Evolutionary conservation across 2,797 vertebrate species (phyloP).

Genomic region (Tenualosa thibaudeaui): DNA sequence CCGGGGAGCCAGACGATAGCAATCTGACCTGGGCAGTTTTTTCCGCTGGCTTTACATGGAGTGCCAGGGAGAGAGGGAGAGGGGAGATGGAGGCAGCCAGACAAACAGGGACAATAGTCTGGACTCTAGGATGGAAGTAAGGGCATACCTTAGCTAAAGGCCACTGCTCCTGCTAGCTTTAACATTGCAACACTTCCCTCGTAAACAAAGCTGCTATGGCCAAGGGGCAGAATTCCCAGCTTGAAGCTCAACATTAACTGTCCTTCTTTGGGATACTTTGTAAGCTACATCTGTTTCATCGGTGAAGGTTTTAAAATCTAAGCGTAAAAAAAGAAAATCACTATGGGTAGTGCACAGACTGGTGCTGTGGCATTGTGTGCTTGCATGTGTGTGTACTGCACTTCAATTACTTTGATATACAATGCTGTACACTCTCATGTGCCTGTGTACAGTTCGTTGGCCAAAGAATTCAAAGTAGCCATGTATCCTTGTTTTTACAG

Average conservation of each 20-base stretch:
- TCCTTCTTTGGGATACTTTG: too few relatives aligned
- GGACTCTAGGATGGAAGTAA: background rate
- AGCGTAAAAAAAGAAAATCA: too few relatives aligned
- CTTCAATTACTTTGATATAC: too few relatives aligned
- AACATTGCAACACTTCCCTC: background rate
- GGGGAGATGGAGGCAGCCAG: background rate
- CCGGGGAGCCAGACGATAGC: conserved; percentile 59
- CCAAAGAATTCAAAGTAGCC: conserved; percentile 66
- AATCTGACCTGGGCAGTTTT: conserved; percentile 68
- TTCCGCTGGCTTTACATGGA: conserved; percentile 38
- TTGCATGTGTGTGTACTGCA: too few relatives aligned
- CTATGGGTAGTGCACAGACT: too few relatives aligned
- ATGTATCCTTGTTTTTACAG: conserved; percentile 65
- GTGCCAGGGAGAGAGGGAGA: background rate
- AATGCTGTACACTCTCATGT: background rate
- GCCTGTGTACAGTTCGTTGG: conserved; percentile 41
- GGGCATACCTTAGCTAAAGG: background rate
- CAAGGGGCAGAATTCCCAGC: background rate
- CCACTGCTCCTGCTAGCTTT: background rate
- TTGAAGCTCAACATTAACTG: background rate
- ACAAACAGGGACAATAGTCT: background rate
- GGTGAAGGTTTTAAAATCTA: too few relatives aligned
- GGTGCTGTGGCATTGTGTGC: too few relatives aligned
- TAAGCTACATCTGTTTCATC: too few relatives aligned
- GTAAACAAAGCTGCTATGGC: background rate